Evolutionary conservation across 2,888 invertebrate genomes (phyloP).

Genomic region (Maniola hyperantus): DNA sequence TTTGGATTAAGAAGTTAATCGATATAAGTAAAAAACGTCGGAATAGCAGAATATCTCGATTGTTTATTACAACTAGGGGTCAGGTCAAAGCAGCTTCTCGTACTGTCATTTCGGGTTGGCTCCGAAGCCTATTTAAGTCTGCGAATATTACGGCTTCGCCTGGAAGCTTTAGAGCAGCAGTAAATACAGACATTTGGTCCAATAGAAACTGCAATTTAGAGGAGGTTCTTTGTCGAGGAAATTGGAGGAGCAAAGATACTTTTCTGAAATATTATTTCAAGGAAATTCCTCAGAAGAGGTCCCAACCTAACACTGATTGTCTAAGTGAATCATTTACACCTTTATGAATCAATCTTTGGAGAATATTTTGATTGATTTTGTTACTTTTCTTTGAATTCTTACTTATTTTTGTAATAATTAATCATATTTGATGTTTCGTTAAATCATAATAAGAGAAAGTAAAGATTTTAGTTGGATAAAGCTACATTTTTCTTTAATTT

Average conservation of each 20-base stretch:
- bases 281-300: not conserved
- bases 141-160: not conserved
- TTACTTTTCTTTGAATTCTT: no score
- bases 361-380: not conserved
- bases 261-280: not conserved
- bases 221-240: not conserved
- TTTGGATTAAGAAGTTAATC: not conserved
- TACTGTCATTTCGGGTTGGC: not conserved
- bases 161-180: conserved; percentile 9
- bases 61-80: conserved; percentile 5
- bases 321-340: conserved; percentile 7
- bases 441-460: no score
- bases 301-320: not conserved
- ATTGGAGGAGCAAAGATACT: conserved; percentile 11
- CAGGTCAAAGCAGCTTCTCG: not conserved
- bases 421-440: no score
- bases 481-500: no score
- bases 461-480: no score
- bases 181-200: not conserved
- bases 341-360: not conserved
- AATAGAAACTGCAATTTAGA: not conserved
- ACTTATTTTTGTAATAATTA: no score
- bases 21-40: not conserved
- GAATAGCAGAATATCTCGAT: not conserved
- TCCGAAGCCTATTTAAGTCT: not conserved